Evolutionary conservation across 2,888 invertebrate genomes (phyloP), one percentile per base, ranked within the genome.

Genomic region (Drosophila ustulata): DNA sequence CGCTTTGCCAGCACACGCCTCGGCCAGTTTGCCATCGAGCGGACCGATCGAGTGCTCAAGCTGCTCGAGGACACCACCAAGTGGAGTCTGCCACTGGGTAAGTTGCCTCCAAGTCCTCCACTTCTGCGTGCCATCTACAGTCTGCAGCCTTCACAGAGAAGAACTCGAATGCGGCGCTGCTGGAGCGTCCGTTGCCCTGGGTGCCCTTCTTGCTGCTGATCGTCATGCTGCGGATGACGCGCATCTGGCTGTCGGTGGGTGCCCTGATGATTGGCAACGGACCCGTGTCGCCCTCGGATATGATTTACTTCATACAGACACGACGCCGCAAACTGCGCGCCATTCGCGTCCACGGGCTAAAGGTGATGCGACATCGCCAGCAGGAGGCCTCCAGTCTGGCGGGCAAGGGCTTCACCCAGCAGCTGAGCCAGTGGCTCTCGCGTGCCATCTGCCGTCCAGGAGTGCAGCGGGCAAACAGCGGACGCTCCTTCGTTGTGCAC

Each of bases 11-110:
- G 84, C 62, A 92, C 89, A 3, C 74, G 74, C 2, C 4, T 91
- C 7, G 92, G 92, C 0, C 92, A 92, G 51, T 82, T 77, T 61
- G 79, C 83, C 1, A 86, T 92, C 11, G 83, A 80, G 41, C 89
- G 89, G 18, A 66, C 70, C 41, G 92, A 92, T 81, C 82, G 84
- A 4, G 52, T 81, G 0, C 61, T 92, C 8, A 82, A 88, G 25
- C 66, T 89, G 45, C 58, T 92, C 45, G 92, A 92, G 74, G 89
- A 91, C 30, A 92, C 92, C 9, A 91, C 92, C 11, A 92, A 90
- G 73, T 92, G 92, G 92, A 91, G 92, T 77, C 75, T 92, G 56
- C 91, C 92, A 3, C 84, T 88, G 53, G 89, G 91, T 92, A 56
- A 72, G 70, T 23, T 2, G 0, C 1, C 3, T 7, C 8, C 2